Evolutionary conservation across 2,797 vertebrate species (phyloP).

Genomic region (Labeo calbasu): DNA sequence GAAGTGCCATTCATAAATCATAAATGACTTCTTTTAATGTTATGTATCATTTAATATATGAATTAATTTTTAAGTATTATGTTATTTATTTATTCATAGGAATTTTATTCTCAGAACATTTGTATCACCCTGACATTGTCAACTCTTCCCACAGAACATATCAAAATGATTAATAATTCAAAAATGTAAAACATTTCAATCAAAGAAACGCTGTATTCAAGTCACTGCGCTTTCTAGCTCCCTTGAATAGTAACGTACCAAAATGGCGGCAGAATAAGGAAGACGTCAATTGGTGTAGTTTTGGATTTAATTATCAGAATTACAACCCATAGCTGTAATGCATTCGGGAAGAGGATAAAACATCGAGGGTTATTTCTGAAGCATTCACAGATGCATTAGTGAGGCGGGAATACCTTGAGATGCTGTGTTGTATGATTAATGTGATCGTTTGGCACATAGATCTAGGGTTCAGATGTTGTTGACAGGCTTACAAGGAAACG

Average conservation of each 20-base stretch:
- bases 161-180: background rate
- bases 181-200: background rate
- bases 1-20: background rate
- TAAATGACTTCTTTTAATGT: background rate
- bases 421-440: constrained; percentile 47
- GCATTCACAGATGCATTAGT: constrained; percentile 45
- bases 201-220: background rate
- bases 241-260: constrained; percentile 38
- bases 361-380: constrained; percentile 56
- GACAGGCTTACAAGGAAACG: constrained; percentile 46
- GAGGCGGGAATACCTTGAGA: constrained; percentile 45
- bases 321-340: constrained; percentile 58
- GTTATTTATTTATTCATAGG: background rate
- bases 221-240: background rate
- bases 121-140: background rate
- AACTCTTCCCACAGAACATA: background rate
- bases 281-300: constrained; percentile 47
- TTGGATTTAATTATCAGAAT: constrained; percentile 60
- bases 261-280: background rate
- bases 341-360: constrained; percentile 59
- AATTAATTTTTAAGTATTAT: background rate
- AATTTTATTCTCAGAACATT: background rate
- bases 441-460: constrained; percentile 39
- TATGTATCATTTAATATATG: background rate
- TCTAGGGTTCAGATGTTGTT: constrained; percentile 43